These are phyloP conservation scores for Trichomalopsis sarcophagae DNA, from an alignment of 1,140 invertebrate genomes.

Conservation along the genomic window DNA sequence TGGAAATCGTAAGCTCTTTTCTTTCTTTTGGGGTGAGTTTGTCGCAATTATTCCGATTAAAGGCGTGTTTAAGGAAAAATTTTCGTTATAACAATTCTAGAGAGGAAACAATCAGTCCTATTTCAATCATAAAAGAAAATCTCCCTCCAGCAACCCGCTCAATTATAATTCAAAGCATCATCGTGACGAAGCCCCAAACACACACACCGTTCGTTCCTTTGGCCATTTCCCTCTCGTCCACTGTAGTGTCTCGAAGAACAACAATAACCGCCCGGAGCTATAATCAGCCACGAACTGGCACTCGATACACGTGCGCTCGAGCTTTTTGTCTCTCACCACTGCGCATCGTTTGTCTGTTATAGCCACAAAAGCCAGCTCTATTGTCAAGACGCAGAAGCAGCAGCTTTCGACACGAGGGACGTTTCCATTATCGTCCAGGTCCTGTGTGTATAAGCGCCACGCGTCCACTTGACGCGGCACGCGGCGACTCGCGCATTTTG, in stretches of 20 bases:
- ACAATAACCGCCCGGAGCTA: neutral
- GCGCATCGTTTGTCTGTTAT: conserved; percentile 2
- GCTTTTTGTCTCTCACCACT: conserved; percentile 2
- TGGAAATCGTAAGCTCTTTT: neutral
- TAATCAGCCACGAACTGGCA: conserved; percentile 20
- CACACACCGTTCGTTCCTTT: neutral
- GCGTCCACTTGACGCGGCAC: conserved; percentile 63
- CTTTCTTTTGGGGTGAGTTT: neutral
- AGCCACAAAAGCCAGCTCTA: neutral
- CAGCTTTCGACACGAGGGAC: conserved; percentile 21
- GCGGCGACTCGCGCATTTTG: conserved; percentile 61
- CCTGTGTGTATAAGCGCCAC: conserved; percentile 46
- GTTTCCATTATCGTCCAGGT: conserved; percentile 27
- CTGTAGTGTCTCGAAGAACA: neutral
- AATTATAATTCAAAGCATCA: neutral
- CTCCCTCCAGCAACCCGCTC: neutral
- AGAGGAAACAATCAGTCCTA: no score
- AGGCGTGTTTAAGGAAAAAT: no score
- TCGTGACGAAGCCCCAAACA: neutral
- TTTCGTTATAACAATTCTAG: no score
- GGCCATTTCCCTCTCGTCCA: neutral
- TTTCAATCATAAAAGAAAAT: no score
- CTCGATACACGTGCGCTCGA: neutral
- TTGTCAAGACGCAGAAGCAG: conserved; percentile 17
- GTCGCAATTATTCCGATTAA: no score